Evolutionary conservation across 2,888 invertebrate species (phyloP).

Genomic region (Tachystola acroxantha): DNA sequence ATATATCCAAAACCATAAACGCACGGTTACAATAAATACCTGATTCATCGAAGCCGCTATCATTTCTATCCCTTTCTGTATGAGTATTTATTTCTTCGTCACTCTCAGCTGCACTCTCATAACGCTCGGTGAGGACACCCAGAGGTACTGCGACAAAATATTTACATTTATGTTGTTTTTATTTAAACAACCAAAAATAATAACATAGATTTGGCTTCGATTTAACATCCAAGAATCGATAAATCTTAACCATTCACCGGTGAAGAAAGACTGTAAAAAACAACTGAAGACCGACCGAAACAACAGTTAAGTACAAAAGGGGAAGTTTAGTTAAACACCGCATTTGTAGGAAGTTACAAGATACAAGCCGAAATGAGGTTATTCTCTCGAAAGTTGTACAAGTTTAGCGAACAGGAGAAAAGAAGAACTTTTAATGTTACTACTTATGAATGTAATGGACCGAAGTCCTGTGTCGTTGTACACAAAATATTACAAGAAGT

Average conservation of each 20-base stretch:
- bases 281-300: neutral
- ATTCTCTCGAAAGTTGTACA: neutral
- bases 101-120: constrained; percentile 84
- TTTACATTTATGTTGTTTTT: neutral
- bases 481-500: too few relatives aligned
- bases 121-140: constrained; percentile 87
- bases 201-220: too few relatives aligned
- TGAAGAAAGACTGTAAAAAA: too few relatives aligned
- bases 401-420: constrained; percentile 1
- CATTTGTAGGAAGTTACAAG: constrained; percentile 8
- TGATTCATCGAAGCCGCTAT: constrained; percentile 45
- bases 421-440: constrained; percentile 9
- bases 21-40: constrained; percentile 27
- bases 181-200: neutral
- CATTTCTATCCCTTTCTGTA: constrained; percentile 19
- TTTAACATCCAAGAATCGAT: neutral
- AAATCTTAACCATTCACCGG: neutral
- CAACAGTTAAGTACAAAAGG: neutral
- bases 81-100: constrained; percentile 78
- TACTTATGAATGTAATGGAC: constrained; percentile 11
- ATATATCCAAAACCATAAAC: too few relatives aligned
- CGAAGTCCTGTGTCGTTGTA: neutral
- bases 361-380: constrained; percentile 4
- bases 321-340: constrained; percentile 4
- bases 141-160: constrained; percentile 81